phyloP scores from a whole-genome alignment of 2,113 vertebrate species.

The Rhinoderma darwinii region DNA sequence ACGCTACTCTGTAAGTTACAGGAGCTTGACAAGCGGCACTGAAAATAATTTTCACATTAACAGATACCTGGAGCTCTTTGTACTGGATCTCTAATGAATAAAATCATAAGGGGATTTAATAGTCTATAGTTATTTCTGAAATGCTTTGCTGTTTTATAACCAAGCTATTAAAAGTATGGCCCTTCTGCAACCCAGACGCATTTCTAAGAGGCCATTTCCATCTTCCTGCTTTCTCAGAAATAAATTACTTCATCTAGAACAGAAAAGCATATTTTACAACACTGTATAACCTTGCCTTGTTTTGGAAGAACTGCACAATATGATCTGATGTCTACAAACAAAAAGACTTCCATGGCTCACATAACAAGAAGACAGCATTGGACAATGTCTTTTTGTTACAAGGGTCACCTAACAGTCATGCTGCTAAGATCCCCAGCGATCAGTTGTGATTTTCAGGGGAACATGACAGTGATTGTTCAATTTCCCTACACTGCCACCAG shows the following conservation, averaged over 20 bases:
- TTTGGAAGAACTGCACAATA: not conserved
- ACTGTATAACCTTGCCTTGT: conserved; percentile 33
- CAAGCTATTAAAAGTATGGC: conserved; percentile 34
- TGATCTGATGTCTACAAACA: conserved; percentile 1
- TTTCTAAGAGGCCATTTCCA: conserved; percentile 22
- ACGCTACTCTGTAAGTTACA: too few species aligned
- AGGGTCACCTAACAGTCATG: not conserved
- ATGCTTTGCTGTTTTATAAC: conserved; percentile 16
- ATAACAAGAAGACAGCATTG: not conserved
- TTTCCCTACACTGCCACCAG: not conserved
- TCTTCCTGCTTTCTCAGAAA: not conserved
- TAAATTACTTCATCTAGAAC: conserved; percentile 35
- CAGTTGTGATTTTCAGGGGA: not conserved
- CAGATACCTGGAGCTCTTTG: conserved; percentile 13
- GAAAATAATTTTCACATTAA: not conserved
- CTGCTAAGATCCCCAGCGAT: not conserved
- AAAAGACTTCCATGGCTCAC: not conserved
- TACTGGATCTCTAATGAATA: conserved; percentile 14
- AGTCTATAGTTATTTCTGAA: conserved; percentile 11
- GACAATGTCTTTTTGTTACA: not conserved
- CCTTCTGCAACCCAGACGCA: conserved; percentile 18
- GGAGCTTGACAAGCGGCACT: not conserved
- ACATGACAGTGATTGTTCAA: not conserved
- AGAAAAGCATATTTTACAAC: conserved; percentile 35
- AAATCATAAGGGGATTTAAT: conserved; percentile 14